Evolutionary conservation across 92 coral and sea anemone genomes (phyloP), one percentile per base, ranked within the genome.

Genomic region (Muricea muricata): DNA sequence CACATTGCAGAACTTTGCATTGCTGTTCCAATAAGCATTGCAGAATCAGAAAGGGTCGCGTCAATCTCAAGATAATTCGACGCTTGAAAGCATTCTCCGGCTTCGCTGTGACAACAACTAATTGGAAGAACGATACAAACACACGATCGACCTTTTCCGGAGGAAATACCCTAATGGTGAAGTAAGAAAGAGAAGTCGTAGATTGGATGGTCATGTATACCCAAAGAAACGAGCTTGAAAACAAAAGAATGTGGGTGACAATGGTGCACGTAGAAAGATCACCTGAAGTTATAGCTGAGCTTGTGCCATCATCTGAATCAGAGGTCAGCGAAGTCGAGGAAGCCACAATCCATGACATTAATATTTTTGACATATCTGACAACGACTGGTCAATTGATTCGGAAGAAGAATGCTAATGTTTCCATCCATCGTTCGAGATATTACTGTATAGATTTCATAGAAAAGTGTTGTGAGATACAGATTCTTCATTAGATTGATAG

Each of bases 1-100:
- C 74, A 67, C 42, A 37, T 67, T 31, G 74, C 47, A 37, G 74
- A 67, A 67, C 41, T 67, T 67, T 67, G 74, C 47, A 31, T 67
- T 12, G 74, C 47, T 31, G 74, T 67, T 31, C 74, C 74, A 37
- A 31, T 67, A 37, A 6, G 42, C 41, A 67, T 29, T 67, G 74
- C 74, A 67, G 74, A 67, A 14, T 67, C 42, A 31, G 74, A 67
- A 14, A 31, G 74, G 24, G 40, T 37, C 15, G 73, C 73, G 73
- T 26, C 73, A 65, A 33, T 65, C 73, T 26, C 73, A 26, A 33
- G 41, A 65, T 11, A 65, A 65, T 24, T 26, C 35, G 17, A 65
- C 73, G 15, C 73, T 65, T 33, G 73, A 65, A 55, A 55, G n/a
- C n/a, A 55, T 55, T 55, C 65, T 55, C 65, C 24, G 65, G 65